These are phyloP conservation scores for Actenoides lindsayi DNA, from an alignment of 2,113 vertebrate genomes.

Conservation along the genomic window DNA sequence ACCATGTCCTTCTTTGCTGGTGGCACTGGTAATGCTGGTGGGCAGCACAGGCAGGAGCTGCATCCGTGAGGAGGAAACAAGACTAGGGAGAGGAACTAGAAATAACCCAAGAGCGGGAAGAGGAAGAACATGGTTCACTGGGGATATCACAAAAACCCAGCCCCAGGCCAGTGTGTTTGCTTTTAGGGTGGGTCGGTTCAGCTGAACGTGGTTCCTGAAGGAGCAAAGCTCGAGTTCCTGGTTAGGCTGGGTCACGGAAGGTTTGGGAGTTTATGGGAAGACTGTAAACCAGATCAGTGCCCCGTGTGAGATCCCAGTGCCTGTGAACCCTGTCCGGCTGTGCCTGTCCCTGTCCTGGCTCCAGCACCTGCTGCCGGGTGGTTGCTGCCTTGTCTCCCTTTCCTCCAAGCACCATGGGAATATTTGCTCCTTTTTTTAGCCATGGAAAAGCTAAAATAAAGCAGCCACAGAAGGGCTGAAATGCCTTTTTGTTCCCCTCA, in stretches of 20 bases:
- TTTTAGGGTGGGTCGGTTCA: neutral
- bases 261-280: neutral
- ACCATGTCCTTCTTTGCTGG: accelerated
- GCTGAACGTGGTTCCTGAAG: neutral
- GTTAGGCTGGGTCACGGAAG: neutral
- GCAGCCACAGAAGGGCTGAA: neutral
- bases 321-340: neutral
- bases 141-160: accelerated
- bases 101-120: accelerated
- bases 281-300: neutral
- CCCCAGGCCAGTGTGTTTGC: neutral
- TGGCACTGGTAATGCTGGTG: accelerated
- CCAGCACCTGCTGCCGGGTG: neutral
- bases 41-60: neutral
- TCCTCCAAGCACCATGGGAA: accelerated
- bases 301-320: neutral
- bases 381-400: neutral
- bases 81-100: neutral
- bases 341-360: neutral
- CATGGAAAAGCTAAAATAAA: neutral
- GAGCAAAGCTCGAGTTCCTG: neutral
- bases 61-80: accelerated
- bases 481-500: neutral
- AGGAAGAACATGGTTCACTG: accelerated
- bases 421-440: neutral